These are phyloP conservation scores for Reticulitermes lucifugus DNA, from an alignment of 2,888 invertebrate genomes.

Conservation along the genomic window DNA sequence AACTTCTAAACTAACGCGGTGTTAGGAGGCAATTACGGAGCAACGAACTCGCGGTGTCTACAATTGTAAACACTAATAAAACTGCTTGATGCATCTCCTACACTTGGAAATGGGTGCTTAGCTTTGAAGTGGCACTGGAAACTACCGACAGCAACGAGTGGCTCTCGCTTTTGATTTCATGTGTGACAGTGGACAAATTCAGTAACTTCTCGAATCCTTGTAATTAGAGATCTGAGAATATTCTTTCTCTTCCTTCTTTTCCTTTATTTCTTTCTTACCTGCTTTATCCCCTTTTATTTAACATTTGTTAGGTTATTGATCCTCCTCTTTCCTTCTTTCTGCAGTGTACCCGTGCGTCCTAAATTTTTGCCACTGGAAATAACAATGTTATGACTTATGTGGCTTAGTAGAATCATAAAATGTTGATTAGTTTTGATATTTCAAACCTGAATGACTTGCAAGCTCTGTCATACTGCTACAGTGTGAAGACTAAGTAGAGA, in stretches of 20 bases:
- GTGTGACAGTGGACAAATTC: background rate
- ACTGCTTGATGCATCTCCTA: background rate
- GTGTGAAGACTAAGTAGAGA: no score
- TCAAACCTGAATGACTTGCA: no score
- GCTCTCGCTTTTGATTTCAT: background rate
- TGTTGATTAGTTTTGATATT: no score
- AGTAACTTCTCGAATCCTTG: background rate
- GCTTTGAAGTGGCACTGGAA: background rate
- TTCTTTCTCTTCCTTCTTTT: background rate
- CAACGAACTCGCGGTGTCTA: background rate
- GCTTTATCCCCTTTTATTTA: background rate
- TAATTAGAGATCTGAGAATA: background rate
- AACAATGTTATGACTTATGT: no score
- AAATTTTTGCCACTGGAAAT: no score
- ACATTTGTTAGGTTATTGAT: background rate
- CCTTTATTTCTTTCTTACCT: background rate
- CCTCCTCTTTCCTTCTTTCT: background rate
- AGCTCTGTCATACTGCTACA: no score
- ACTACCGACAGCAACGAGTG: background rate
- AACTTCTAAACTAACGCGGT: no score
- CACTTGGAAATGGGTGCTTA: background rate
- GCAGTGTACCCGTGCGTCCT: no score
- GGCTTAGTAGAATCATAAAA: no score
- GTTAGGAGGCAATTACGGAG: no score
- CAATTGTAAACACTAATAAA: background rate